Conservation (phyloP, 1,140 invertebrate species). For the Choristoneura fumiferana region DNA sequence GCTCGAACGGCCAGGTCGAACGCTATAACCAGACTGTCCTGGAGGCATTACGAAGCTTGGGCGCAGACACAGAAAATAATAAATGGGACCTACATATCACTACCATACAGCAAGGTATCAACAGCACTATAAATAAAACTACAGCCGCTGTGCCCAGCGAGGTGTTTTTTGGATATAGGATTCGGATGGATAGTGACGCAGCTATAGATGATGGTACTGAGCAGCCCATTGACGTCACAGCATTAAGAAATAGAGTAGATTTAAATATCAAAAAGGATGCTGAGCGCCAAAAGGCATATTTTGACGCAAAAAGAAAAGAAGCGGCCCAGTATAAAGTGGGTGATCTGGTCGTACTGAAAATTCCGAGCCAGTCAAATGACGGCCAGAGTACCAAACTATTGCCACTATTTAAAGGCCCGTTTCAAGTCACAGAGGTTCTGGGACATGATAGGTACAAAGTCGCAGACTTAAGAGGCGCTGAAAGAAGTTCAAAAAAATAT, state of each 20-base stretch:
- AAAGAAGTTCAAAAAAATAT: slow-evolving; percentile 26
- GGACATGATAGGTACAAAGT: slow-evolving; percentile 47
- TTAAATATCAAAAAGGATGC: slow-evolving; percentile 27
- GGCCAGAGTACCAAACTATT: slow-evolving; percentile 38
- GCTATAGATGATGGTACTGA: slow-evolving; percentile 4
- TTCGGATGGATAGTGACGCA: slow-evolving; percentile 15
- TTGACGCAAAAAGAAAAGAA: slow-evolving; percentile 28
- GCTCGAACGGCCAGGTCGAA: no score
- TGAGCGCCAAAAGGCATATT: slow-evolving; percentile 26
- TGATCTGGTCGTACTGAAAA: slow-evolving; percentile 36
- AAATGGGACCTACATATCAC: slow-evolving; percentile 23
- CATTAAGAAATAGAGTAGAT: slow-evolving; percentile 26
- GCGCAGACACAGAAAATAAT: slow-evolving; percentile 20
- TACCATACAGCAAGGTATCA: slow-evolving; percentile 23
- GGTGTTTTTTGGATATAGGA: slow-evolving; percentile 27
- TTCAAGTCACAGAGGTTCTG: slow-evolving; percentile 39
- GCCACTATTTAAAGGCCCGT: slow-evolving; percentile 42
- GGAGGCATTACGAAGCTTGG: slow-evolving; percentile 32
- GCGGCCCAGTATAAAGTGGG: slow-evolving; percentile 20
- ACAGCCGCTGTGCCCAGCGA: slow-evolving; percentile 20
- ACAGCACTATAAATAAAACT: slow-evolving; percentile 22
- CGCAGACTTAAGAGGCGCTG: slow-evolving; percentile 20
- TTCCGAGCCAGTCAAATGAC: slow-evolving; percentile 31
- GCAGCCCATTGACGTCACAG: slow-evolving; percentile 27
- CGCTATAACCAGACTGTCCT: slow-evolving; percentile 37